Evolutionary conservation across 30 jellyfish, hydroid and myxozoan genomes (phyloP).

Genomic region (Hydractinia echinata): DNA sequence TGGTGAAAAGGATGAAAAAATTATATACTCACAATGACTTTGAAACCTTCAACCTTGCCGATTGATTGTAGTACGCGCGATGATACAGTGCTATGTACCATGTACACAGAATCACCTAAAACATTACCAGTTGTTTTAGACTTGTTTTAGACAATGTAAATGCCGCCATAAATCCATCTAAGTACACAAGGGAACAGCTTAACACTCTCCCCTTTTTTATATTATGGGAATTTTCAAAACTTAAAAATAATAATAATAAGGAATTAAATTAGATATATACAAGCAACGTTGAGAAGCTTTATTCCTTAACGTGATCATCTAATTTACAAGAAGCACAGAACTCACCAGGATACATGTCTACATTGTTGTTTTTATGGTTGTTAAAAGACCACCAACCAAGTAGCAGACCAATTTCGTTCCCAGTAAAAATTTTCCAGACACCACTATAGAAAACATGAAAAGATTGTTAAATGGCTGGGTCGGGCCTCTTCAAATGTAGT

Average conservation of each 20-base stretch:
- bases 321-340: neutral
- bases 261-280: no score
- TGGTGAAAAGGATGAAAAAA: neutral
- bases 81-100: slow-evolving; percentile 89
- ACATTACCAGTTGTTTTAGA: neutral
- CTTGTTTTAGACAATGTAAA: neutral
- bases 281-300: no score
- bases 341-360: slow-evolving; percentile 72
- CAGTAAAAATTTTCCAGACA: slow-evolving; percentile 80
- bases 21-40: slow-evolving; percentile 41
- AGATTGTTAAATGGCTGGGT: neutral
- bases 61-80: slow-evolving; percentile 66
- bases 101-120: slow-evolving; percentile 72
- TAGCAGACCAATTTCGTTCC: slow-evolving; percentile 78
- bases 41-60: slow-evolving; percentile 71
- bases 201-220: neutral
- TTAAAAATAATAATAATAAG: neutral
- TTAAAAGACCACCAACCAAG: slow-evolving; percentile 92
- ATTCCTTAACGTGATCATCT: no score
- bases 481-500: neutral
- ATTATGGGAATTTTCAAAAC: neutral
- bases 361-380: slow-evolving; percentile 46
- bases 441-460: slow-evolving; percentile 41
- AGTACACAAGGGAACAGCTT: no score
- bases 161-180: no score